phyloP scores from a whole-genome alignment of 2,888 invertebrate genomes.

The Iphiclides podalirius region DNA sequence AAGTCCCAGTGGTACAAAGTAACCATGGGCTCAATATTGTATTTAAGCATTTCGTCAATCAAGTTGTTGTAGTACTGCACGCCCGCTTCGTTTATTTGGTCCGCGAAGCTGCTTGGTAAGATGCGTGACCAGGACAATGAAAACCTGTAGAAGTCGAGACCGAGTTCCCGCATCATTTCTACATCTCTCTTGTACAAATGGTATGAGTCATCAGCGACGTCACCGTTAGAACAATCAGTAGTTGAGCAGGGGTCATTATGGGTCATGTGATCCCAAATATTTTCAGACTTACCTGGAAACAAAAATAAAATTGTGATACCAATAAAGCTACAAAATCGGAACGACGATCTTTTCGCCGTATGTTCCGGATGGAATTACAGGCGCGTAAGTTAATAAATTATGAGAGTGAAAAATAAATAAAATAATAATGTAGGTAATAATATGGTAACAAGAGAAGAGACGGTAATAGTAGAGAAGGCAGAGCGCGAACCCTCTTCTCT shows the following conservation, averaged over 20 bases:
- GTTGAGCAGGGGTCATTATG: constrained; percentile 63
- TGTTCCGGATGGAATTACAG: no score
- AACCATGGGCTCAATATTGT: constrained; percentile 77
- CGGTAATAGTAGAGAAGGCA: no score
- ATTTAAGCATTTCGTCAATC: constrained; percentile 70
- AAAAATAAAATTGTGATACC: no score
- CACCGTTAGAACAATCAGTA: constrained; percentile 70
- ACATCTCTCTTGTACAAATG: constrained; percentile 75
- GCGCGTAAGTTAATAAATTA: no score
- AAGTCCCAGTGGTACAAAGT: constrained; percentile 69
- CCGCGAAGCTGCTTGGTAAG: constrained; percentile 72
- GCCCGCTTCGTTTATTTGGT: constrained; percentile 65
- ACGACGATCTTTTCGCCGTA: no score
- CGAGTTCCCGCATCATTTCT: constrained; percentile 49
- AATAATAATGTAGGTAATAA: not conserved
- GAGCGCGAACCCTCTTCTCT: no score
- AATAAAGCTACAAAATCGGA: no score
- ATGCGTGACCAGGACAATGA: constrained; percentile 82
- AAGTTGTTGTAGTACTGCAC: constrained; percentile 44
- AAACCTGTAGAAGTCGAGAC: constrained; percentile 67
- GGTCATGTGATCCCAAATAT: constrained; percentile 80
- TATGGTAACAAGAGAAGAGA: no score
- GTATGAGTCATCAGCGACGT: constrained; percentile 77
- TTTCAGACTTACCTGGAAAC: constrained; percentile 62
- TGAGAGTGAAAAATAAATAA: not conserved